Percentiles rank a stretch among this genome's conserved stretches.
Conservation (phyloP, 2,888 invertebrate genomes). For the Busseola fusca region DNA sequence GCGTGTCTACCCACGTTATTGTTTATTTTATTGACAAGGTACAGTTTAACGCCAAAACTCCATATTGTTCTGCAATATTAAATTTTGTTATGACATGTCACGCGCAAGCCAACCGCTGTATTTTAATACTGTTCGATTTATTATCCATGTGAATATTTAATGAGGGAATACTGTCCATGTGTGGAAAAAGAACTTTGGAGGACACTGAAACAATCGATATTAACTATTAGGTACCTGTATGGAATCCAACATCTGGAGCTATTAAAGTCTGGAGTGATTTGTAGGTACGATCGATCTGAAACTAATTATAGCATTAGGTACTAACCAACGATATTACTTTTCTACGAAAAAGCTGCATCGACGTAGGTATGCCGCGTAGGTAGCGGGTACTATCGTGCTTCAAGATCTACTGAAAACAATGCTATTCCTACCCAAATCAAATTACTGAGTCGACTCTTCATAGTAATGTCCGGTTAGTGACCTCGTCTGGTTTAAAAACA, state of each 20-base stretch:
- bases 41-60: constrained; percentile 4
- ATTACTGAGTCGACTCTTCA: background rate
- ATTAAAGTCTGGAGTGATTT: constrained; percentile 38
- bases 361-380: constrained; percentile 4
- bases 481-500: background rate
- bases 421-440: background rate
- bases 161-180: constrained; percentile 39
- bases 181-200: constrained; percentile 23
- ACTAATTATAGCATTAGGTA: constrained; percentile 21
- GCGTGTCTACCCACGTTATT: background rate
- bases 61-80: background rate
- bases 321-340: constrained; percentile 14
- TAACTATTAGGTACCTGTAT: constrained; percentile 26
- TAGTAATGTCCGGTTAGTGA: background rate
- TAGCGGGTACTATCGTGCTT: background rate
- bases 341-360: constrained; percentile 18
- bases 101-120: background rate
- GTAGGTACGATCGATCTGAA: constrained; percentile 28
- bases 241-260: constrained; percentile 49
- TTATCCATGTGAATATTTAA: constrained; percentile 32
- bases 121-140: constrained; percentile 14
- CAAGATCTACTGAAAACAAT: background rate
- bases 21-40: constrained; percentile 20
- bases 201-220: constrained; percentile 40
- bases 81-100: constrained; percentile 2